Conservation (phyloP, 1,140 invertebrate species). For the Drosophila leontia region DNA sequence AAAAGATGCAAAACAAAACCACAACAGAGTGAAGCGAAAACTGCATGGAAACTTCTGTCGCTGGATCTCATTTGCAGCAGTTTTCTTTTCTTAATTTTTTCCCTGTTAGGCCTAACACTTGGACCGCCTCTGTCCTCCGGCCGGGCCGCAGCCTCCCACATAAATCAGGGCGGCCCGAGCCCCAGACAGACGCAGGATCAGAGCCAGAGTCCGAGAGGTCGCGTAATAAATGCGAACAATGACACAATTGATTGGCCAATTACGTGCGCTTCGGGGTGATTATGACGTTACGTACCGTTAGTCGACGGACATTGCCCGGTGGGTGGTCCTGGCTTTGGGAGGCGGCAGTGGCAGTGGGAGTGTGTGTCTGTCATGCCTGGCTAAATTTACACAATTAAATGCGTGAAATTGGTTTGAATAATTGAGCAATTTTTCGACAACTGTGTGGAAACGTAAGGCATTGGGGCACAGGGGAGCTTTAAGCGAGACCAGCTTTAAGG, state of each 20-base stretch:
- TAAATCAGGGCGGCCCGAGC: conserved; percentile 63
- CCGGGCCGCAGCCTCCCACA: conserved; percentile 30
- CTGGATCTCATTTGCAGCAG: conserved; percentile 47
- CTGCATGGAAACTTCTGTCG: conserved; percentile 72
- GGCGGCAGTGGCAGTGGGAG: conserved; percentile 32
- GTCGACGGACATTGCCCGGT: conserved; percentile 40
- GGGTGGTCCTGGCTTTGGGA: background rate
- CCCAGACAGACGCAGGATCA: conserved; percentile 28
- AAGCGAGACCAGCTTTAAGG: conserved; percentile 24
- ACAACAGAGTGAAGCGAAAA: conserved; percentile 51
- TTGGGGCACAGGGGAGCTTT: conserved; percentile 1
- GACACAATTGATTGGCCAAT: conserved; percentile 85
- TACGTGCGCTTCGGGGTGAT: conserved; percentile 82
- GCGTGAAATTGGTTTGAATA: conserved; percentile 83
- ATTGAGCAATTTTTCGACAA: conserved; percentile 75
- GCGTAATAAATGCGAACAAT: conserved; percentile 85
- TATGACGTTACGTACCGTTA: conserved; percentile 82
- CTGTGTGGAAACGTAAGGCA: conserved; percentile 16
- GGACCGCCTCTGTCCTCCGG: background rate
- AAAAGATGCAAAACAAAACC: conserved; percentile 46
- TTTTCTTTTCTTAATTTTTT: conserved; percentile 25
- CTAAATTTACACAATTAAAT: conserved; percentile 83
- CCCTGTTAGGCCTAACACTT: conserved; percentile 39
- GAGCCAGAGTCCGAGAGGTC: conserved; percentile 51
- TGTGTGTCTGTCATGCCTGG: conserved; percentile 76